These are phyloP conservation scores for Metridium senile DNA, from an alignment of 92 coral and sea anemone species.

Conservation along the genomic window DNA sequence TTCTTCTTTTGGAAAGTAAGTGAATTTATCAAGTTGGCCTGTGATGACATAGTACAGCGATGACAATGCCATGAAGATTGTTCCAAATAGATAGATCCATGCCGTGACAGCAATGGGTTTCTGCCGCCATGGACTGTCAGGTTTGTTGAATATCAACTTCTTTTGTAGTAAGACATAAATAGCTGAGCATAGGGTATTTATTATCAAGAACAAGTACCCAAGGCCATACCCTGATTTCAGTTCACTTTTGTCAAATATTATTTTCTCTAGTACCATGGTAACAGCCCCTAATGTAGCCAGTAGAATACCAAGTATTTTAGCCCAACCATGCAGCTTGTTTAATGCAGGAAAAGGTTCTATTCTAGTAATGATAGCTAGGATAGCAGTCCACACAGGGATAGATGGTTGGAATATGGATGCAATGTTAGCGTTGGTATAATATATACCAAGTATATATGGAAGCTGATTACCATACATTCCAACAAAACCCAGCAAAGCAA, in stretches of 20 bases:
- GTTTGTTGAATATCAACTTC: slow-evolving; percentile 64
- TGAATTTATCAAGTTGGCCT: slow-evolving; percentile 71
- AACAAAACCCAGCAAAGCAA: slow-evolving; percentile 57
- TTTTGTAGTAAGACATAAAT: slow-evolving; percentile 71
- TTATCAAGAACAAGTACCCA: slow-evolving; percentile 70
- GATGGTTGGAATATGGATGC: slow-evolving; percentile 85
- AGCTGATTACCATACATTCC: slow-evolving; percentile 87
- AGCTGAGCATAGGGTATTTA: slow-evolving; percentile 71
- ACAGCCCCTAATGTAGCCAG: slow-evolving; percentile 71
- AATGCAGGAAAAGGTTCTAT: slow-evolving; percentile 74
- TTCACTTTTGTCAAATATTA: slow-evolving; percentile 26
- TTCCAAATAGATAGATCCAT: slow-evolving; percentile 79
- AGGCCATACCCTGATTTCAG: slow-evolving; percentile 24
- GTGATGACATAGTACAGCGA: slow-evolving; percentile 59
- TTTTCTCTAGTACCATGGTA: slow-evolving; percentile 55
- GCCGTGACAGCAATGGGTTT: slow-evolving; percentile 79
- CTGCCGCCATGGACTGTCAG: slow-evolving; percentile 66
- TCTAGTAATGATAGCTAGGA: slow-evolving; percentile 64
- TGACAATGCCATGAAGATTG: slow-evolving; percentile 72
- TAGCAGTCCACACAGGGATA: slow-evolving; percentile 85
- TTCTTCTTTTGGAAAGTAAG: slow-evolving; percentile 68
- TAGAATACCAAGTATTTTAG: slow-evolving; percentile 73
- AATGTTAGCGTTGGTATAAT: slow-evolving; percentile 84
- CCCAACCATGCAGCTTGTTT: slow-evolving; percentile 71
- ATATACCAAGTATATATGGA: slow-evolving; percentile 73